Evolutionary conservation across 2,113 vertebrate species (phyloP).

Genomic region (Eretmochelys imbricata): DNA sequence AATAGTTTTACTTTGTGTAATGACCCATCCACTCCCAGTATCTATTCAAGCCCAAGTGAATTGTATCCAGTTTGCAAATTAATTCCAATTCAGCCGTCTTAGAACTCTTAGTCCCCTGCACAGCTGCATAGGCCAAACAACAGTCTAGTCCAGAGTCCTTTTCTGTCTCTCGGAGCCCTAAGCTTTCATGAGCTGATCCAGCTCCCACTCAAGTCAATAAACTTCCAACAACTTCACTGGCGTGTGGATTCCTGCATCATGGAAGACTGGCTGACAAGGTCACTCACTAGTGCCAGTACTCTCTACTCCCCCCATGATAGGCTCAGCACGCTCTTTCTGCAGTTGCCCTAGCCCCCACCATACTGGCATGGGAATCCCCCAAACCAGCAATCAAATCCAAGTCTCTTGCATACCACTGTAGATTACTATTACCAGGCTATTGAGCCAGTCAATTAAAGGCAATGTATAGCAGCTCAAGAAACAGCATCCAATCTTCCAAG

Average conservation of each 20-base stretch:
- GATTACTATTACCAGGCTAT: fast-evolving
- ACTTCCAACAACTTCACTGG: not conserved
- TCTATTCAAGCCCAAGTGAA: too few relatives aligned
- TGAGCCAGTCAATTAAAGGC: not conserved
- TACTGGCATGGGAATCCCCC: not conserved
- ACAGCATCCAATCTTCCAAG: not conserved
- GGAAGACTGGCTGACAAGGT: not conserved
- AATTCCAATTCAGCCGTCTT: too few relatives aligned
- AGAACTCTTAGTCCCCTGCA: not conserved
- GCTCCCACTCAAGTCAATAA: not conserved
- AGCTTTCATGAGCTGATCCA: not conserved
- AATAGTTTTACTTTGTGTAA: too few relatives aligned
- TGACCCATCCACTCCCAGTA: too few relatives aligned
- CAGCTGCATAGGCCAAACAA: fast-evolving
- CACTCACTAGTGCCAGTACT: not conserved
- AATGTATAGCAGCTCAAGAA: not conserved
- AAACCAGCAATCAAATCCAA: not conserved
- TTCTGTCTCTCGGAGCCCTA: fast-evolving
- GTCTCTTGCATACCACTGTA: not conserved
- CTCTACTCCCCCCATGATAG: fast-evolving
- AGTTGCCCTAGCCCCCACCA: fast-evolving
- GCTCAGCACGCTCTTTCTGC: not conserved
- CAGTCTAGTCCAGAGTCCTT: not conserved
- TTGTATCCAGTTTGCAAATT: too few relatives aligned
- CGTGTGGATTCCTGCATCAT: not conserved